Percentiles rank a stretch among this genome's conserved stretches.
These are phyloP conservation scores for Labeo calbasu DNA, from an alignment of 2,797 vertebrate genomes.

Conservation along the genomic window DNA sequence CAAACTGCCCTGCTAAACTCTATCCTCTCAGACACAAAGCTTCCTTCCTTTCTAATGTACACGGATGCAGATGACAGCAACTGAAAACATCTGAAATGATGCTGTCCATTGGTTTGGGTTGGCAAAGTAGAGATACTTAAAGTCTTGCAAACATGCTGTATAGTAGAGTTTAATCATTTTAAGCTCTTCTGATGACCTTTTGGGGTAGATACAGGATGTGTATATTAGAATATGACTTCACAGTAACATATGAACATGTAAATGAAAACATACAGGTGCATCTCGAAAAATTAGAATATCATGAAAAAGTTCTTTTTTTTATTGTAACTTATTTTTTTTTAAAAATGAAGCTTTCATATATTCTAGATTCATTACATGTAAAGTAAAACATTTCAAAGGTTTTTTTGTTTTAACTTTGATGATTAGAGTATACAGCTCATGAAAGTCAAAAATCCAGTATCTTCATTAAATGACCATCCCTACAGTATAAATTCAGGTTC, in stretches of 20 bases:
- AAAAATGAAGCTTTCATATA: too few relatives aligned
- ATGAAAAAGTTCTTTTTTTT: too few relatives aligned
- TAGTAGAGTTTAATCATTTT: neutral
- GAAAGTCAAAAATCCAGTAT: too few relatives aligned
- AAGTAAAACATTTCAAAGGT: too few relatives aligned
- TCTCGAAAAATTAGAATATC: too few relatives aligned
- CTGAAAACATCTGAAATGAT: constrained; percentile 35
- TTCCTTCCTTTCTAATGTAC: constrained; percentile 54
- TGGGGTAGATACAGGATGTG: neutral
- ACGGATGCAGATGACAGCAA: constrained; percentile 28
- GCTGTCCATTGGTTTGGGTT: constrained; percentile 6
- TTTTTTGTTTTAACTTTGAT: too few relatives aligned
- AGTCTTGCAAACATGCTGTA: neutral
- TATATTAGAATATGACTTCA: neutral
- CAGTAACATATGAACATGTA: neutral
- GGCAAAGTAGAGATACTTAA: neutral
- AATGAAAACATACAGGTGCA: neutral
- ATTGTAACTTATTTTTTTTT: too few relatives aligned
- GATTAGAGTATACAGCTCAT: too few relatives aligned
- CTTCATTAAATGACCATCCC: too few relatives aligned
- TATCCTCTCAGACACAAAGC: constrained; percentile 42
- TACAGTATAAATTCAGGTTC: too few relatives aligned
- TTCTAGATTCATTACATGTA: too few relatives aligned
- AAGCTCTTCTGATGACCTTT: neutral
- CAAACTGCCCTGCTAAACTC: constrained; percentile 32